These are phyloP conservation scores for Champsocephalus gunnari DNA, from an alignment of 2,797 vertebrate genomes.

Conservation along the genomic window DNA sequence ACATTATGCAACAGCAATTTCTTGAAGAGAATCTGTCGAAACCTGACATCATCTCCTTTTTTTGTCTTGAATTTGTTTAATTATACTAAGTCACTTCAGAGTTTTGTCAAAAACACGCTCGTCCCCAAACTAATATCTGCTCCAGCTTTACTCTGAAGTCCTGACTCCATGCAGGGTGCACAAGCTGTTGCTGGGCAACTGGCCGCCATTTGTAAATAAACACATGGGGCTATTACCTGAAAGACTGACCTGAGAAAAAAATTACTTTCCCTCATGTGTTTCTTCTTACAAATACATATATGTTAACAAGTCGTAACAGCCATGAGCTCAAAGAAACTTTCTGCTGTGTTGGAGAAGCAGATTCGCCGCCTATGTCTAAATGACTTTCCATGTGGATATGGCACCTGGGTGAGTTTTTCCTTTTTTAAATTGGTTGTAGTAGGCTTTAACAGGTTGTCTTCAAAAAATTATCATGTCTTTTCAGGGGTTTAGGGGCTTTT, in stretches of 20 bases:
- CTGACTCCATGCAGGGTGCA: background rate
- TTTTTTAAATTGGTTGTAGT: background rate
- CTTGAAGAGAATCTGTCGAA: background rate
- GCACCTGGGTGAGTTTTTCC: slow-evolving; percentile 85
- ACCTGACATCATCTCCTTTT: background rate
- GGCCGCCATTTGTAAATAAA: slow-evolving; percentile 47
- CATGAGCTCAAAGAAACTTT: slow-evolving; percentile 70
- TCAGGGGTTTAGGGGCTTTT: background rate
- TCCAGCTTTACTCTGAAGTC: background rate
- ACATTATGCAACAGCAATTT: background rate
- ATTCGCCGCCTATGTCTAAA: slow-evolving; percentile 79
- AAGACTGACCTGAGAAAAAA: slow-evolving; percentile 12
- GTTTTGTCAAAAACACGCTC: background rate
- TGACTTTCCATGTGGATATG: slow-evolving; percentile 88
- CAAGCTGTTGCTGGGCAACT: slow-evolving; percentile 71
- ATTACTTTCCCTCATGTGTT: background rate
- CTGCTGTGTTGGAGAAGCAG: slow-evolving; percentile 75
- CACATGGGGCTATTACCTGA: background rate
- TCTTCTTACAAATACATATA: background rate
- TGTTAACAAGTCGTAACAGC: background rate
- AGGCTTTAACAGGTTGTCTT: slow-evolving; percentile 3
- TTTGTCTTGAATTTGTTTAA: background rate
- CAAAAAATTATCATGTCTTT: background rate
- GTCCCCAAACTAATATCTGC: background rate
- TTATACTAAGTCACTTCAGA: background rate